These are phyloP conservation scores for Diaprepes abbreviatus DNA, from an alignment of 2,888 invertebrate genomes.

Conservation along the genomic window DNA sequence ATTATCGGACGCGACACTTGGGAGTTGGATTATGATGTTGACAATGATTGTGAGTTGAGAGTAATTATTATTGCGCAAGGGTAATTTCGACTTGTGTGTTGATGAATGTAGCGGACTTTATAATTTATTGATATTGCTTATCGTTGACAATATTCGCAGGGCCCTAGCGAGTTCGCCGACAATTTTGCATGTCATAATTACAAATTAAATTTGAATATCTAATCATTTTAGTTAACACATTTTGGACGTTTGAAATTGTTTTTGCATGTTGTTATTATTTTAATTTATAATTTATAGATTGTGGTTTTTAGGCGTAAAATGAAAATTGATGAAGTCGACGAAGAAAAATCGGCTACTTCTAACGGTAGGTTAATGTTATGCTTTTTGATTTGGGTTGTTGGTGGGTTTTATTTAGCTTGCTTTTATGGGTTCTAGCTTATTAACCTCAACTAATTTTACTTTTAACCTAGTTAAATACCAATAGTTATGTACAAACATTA, in stretches of 20 bases:
- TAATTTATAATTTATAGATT: slow-evolving; percentile 22
- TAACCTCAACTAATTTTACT: no score
- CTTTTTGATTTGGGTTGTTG: slow-evolving; percentile 4
- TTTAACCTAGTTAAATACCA: no score
- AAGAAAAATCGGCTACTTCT: slow-evolving; percentile 9
- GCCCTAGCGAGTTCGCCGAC: neutral
- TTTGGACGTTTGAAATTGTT: neutral
- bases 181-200: neutral
- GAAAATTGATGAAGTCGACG: slow-evolving; percentile 9
- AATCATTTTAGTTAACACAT: no score
- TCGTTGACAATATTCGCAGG: slow-evolving; percentile 11
- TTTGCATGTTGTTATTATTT: slow-evolving; percentile 7
- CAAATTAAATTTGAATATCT: neutral
- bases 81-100: slow-evolving; percentile 16
- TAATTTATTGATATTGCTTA: neutral
- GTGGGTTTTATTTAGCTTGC: neutral
- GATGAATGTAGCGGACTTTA: neutral
- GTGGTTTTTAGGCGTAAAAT: slow-evolving; percentile 32
- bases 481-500: no score
- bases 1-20: slow-evolving; percentile 3
- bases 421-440: neutral
- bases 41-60: slow-evolving; percentile 57
- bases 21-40: slow-evolving; percentile 34
- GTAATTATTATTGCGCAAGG: slow-evolving; percentile 27
- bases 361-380: slow-evolving; percentile 16